Evolutionary conservation across 1,140 invertebrate genomes (phyloP).

Genomic region (Aphelenchoides besseyi): DNA sequence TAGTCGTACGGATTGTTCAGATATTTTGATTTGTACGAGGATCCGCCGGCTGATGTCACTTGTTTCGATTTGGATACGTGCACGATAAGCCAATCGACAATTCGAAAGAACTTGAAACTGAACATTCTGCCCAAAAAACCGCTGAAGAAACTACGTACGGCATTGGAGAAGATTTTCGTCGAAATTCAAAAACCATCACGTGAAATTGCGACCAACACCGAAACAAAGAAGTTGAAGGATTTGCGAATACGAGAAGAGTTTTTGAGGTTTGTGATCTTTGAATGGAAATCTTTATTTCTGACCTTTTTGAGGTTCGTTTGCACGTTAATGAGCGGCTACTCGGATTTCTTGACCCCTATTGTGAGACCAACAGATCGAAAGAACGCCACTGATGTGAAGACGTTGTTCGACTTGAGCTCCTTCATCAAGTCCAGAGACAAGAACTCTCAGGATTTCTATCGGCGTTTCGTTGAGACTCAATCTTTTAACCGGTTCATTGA

Average conservation of each 20-base stretch:
- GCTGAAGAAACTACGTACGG: constrained; percentile 39
- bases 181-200: constrained; percentile 38
- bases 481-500: constrained; percentile 80
- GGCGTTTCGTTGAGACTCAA: constrained; percentile 55
- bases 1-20: constrained; percentile 68
- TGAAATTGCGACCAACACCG: constrained; percentile 34
- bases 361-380: constrained; percentile 86
- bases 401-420: constrained; percentile 87
- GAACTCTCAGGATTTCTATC: constrained; percentile 53
- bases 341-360: constrained; percentile 83
- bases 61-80: constrained; percentile 98
- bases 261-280: constrained; percentile 66
- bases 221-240: constrained; percentile 66
- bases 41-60: constrained; percentile 89
- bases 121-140: constrained; percentile 61
- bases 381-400: constrained; percentile 82
- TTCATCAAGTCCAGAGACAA: constrained; percentile 66
- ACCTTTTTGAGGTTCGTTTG: constrained; percentile 79
- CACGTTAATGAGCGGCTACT: constrained; percentile 83
- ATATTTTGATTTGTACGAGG: constrained; percentile 90
- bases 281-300: constrained; percentile 6
- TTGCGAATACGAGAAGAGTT: constrained; percentile 94
- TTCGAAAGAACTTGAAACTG: constrained; percentile 51
- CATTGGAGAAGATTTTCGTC: constrained; percentile 29
- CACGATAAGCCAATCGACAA: constrained; percentile 68